These are phyloP conservation scores for Drosophila anomelani DNA, from an alignment of 2,888 invertebrate species.

Conservation along the genomic window DNA sequence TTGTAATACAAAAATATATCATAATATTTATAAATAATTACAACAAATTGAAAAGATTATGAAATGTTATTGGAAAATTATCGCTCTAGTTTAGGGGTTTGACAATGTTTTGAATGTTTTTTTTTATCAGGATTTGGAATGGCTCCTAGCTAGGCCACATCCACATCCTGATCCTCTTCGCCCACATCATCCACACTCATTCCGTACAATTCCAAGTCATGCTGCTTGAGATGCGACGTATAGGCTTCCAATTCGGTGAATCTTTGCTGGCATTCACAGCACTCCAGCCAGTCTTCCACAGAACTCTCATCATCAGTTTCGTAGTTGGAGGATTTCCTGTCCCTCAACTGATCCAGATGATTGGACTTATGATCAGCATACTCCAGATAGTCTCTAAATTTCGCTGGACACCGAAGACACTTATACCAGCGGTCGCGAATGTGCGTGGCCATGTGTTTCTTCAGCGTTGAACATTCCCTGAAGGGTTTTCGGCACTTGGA, in stretches of 20 bases:
- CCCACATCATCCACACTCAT: constrained; percentile 62
- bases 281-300: constrained; percentile 81
- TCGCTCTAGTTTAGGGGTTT: not conserved
- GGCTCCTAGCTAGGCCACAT: constrained; percentile 52
- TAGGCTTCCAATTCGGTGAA: constrained; percentile 81
- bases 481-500: constrained; percentile 83
- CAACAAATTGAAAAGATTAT: constrained; percentile 10
- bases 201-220: constrained; percentile 74
- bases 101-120: too few relatives aligned
- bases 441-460: constrained; percentile 84
- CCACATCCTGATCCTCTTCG: constrained; percentile 66
- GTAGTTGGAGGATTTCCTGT: constrained; percentile 56
- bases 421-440: constrained; percentile 83
- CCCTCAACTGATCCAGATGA: constrained; percentile 58
- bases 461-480: constrained; percentile 83
- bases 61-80: not conserved
- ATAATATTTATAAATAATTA: constrained; percentile 49
- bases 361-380: constrained; percentile 79
- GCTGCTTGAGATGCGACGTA: constrained; percentile 80
- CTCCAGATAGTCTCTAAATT: constrained; percentile 82
- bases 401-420: constrained; percentile 78
- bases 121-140: too few relatives aligned
- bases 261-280: constrained; percentile 81
- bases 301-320: constrained; percentile 77
- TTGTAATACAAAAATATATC: constrained; percentile 26